A percentile compares a stretch with the other conserved stretches of the same genome.
These are phyloP conservation scores for Pachyrhynchus sulphureomaculatus DNA, from an alignment of 1,140 invertebrate species.

Conservation along the genomic window DNA sequence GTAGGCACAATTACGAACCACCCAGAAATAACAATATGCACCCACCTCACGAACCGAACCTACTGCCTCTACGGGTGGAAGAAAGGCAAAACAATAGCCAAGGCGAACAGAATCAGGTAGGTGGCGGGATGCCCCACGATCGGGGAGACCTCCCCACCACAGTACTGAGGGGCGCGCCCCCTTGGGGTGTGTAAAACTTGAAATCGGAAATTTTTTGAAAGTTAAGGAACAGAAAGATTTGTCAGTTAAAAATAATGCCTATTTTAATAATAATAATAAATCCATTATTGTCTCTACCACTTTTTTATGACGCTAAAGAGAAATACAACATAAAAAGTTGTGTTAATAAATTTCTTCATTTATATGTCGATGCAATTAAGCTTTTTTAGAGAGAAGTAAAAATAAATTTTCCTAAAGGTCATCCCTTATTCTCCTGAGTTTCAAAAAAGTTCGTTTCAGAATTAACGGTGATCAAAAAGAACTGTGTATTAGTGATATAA, in stretches of 20 bases:
- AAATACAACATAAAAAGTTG: no score
- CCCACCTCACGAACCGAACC: slow-evolving; percentile 18
- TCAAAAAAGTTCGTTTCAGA: no score
- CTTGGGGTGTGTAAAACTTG: slow-evolving; percentile 17
- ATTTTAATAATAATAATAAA: no score
- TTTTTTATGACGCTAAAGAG: no score
- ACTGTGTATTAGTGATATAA: slow-evolving; percentile 3
- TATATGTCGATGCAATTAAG: no score
- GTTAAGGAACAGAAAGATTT: neutral
- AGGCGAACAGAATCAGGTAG: neutral
- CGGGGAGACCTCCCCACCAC: slow-evolving; percentile 22
- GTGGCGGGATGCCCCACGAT: slow-evolving; percentile 12
- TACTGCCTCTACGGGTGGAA: neutral
- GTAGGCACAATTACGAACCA: slow-evolving; percentile 25
- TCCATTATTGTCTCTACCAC: no score
- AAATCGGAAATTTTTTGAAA: neutral
- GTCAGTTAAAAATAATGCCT: no score
- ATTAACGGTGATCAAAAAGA: neutral
- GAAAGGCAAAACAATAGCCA: neutral
- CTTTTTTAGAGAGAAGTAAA: no score
- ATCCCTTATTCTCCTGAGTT: neutral
- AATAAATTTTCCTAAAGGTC: no score
- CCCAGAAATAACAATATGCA: slow-evolving; percentile 37
- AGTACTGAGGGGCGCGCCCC: slow-evolving; percentile 9
- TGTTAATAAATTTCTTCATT: no score